These are phyloP conservation scores for Takifugu ocellatus DNA, from an alignment of 2,797 vertebrate genomes.

Conservation along the genomic window DNA sequence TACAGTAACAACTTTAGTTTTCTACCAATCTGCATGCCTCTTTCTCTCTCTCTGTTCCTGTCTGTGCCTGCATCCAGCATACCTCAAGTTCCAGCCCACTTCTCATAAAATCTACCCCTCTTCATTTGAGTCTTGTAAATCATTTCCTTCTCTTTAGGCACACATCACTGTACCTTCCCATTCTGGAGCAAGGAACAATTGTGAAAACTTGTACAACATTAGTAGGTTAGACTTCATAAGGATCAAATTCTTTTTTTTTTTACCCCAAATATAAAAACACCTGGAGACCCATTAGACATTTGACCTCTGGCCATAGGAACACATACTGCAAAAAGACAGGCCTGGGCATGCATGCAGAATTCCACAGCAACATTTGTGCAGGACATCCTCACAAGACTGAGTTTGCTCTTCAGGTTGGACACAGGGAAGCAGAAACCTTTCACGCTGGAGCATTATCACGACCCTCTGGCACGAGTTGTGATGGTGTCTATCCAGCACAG, in stretches of 20 bases:
- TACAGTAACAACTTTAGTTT: neutral
- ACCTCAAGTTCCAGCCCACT: slow-evolving; percentile 3
- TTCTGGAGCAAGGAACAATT: neutral
- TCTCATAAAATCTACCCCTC: neutral
- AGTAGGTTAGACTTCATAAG: neutral
- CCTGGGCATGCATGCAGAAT: neutral
- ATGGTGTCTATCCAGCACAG: too few relatives aligned
- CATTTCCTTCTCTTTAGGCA: neutral
- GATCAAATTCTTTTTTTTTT: neutral
- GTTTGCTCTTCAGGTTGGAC: neutral
- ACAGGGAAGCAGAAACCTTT: neutral
- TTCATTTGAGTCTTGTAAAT: neutral
- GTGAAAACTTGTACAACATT: neutral
- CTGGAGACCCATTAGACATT: neutral
- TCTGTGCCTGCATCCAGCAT: neutral
- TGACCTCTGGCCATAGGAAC: neutral
- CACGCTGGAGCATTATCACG: neutral
- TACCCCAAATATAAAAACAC: neutral
- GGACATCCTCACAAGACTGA: neutral
- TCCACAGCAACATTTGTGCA: neutral
- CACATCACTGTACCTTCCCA: neutral
- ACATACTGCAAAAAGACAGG: neutral
- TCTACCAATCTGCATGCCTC: neutral
- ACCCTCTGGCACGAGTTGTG: too few relatives aligned
- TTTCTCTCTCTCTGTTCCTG: neutral